Evolutionary conservation across 2,113 vertebrate genomes (phyloP), one percentile per base, ranked within the genome.

Genomic region (Deroptyus accipitrinus): DNA sequence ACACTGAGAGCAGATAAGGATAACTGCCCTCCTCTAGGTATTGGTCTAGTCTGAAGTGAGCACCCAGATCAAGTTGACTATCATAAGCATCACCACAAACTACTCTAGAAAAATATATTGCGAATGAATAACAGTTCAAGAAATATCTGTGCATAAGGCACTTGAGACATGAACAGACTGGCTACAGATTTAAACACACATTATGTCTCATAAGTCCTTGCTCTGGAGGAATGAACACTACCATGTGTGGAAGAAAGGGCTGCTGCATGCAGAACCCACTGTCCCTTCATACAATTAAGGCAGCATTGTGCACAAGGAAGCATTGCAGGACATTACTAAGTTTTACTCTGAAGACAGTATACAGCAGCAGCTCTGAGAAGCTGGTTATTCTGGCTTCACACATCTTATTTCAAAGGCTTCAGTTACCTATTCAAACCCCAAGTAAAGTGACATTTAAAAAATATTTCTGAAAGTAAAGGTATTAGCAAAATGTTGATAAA

Each of bases 401-500:
- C 30, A 82, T 79, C 44, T 54, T 59, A 83, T 20, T 90, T 51
- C 57, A 76, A 55, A 4, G 28, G 5, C 24, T 86, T 79, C n/a
- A 9, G 30, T 39, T 44, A 84, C 12, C 31, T 84, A 15, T 15
- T 80, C 42, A 73, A 49, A 61, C 48, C 30, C 8, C 27, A 73
- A 3, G 25, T 67, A 96, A 76, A 81, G 11, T 23, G 76, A 69
- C 35, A 57, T 1, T 63, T 46, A 41, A 68, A 82, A 62, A 3
- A 27, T 13, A 44, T 41, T 82, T 83, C 54, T 94, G 51, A 90
- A 94, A 90, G 73, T 33, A 86, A 69, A 16, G 64, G 62, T 94
- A 81, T 78, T 81, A 86, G 27, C 75, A 44, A 96, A 96, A 96
- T 63, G 57, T 49, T 95, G 79, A 83, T 91, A 94, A 96, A 93